A percentile compares a stretch with the other conserved stretches of the same genome.
These are phyloP conservation scores for Perizoma flavofasciatum DNA, from an alignment of 2,888 invertebrate genomes.

Conservation along the genomic window DNA sequence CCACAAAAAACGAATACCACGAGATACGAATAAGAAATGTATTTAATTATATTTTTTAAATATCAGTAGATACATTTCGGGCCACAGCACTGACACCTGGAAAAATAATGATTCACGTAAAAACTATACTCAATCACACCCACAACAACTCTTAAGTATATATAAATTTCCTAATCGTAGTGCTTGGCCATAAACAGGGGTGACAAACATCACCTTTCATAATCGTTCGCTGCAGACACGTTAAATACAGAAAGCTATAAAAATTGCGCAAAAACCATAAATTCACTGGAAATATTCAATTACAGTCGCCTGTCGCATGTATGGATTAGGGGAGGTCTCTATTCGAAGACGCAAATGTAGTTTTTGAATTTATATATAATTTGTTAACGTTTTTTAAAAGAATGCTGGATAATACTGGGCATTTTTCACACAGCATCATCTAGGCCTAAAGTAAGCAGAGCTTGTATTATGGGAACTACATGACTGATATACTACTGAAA, in stretches of 20 bases:
- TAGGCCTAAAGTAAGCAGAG: too few relatives aligned
- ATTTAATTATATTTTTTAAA: too few relatives aligned
- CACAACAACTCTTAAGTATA: conserved; percentile 16
- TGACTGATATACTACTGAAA: too few relatives aligned
- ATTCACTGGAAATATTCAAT: conserved; percentile 71
- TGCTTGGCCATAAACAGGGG: conserved; percentile 49
- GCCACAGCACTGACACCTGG: too few relatives aligned
- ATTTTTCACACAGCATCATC: too few relatives aligned
- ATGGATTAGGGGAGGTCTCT: conserved; percentile 11
- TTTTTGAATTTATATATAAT: background rate
- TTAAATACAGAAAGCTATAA: conserved; percentile 77
- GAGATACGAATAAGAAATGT: too few relatives aligned
- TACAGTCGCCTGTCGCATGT: conserved; percentile 41
- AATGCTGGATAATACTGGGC: too few relatives aligned
- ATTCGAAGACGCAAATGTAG: conserved; percentile 9
- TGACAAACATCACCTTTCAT: conserved; percentile 68
- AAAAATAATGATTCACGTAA: too few relatives aligned
- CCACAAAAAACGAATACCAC: too few relatives aligned
- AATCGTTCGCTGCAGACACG: conserved; percentile 73
- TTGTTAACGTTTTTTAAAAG: background rate
- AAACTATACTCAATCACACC: conserved; percentile 14
- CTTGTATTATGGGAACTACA: too few relatives aligned
- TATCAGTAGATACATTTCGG: too few relatives aligned
- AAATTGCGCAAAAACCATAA: conserved; percentile 76
- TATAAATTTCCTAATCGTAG: conserved; percentile 28